Conservation (phyloP, 2,888 invertebrate species). For the Eupelmus urozonus region DNA sequence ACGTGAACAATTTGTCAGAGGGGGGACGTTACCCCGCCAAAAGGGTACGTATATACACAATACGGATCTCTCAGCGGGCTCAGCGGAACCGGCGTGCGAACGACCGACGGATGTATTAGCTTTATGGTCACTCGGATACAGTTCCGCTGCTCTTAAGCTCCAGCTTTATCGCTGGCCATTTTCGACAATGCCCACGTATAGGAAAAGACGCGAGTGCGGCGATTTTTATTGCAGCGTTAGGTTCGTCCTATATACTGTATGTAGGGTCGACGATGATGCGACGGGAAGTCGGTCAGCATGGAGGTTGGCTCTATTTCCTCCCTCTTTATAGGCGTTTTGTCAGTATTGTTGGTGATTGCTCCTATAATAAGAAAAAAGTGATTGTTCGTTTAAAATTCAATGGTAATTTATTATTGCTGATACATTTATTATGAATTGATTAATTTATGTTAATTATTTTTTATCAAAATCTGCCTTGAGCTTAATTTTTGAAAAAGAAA, state of each 20-base stretch:
- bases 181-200: conserved; percentile 62
- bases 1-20: conserved; percentile 74
- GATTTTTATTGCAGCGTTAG: conserved; percentile 40
- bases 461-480: no score
- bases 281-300: conserved; percentile 13
- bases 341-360: no score
- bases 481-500: no score
- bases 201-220: not conserved
- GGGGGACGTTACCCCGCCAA: conserved; percentile 55
- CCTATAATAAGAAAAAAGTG: no score
- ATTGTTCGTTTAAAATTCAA: no score
- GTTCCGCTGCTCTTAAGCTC: conserved; percentile 63
- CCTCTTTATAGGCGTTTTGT: no score
- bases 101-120: conserved; percentile 70
- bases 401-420: no score
- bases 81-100: conserved; percentile 6
- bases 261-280: conserved; percentile 32
- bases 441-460: no score
- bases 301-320: conserved; percentile 13
- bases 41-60: conserved; percentile 31
- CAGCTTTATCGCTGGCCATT: conserved; percentile 70
- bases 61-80: not conserved
- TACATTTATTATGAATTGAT: no score
- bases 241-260: conserved; percentile 5
- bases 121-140: conserved; percentile 69